Evolutionary conservation across 2,113 vertebrate species (phyloP), one percentile per base, ranked within the genome.

Genomic region (Odocoileus hemionus): DNA sequence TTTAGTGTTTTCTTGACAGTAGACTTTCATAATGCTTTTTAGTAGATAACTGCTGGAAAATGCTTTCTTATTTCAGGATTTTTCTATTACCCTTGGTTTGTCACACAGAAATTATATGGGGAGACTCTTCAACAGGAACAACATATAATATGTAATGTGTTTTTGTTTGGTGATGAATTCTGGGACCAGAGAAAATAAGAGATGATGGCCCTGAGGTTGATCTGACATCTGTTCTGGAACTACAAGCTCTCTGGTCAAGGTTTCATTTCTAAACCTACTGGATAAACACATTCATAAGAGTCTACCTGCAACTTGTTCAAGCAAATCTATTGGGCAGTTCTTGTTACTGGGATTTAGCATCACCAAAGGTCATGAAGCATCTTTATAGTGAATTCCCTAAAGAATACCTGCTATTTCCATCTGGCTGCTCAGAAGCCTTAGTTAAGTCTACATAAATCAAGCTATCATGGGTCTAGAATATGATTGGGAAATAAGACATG

Each of bases 91-190:
- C 12, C 3, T 61, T 83, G 47, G 14, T 2, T 87, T 85, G 8
- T 94, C 30, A 52, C 39, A 50, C 10, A 82, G 60, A 54, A 25
- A 58, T 19, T 80, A 39, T 2, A 6, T 6, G 15, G 6, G n/a
- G 26, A 28, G 14, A 45, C 74, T 96, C 96, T 97, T 85, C 55
- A 88, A 87, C 2, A 58, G 70, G 36, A 97, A 26, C 50, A 85
- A 60, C 6, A 23, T 67, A 25, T 74, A 89, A 43, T 60, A 15
- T 55, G 21, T 26, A 79, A 91, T 94, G 33, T 85, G 23, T 94
- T 97, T 97, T 95, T 93, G 78, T 98, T 89, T 78, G 50, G 43
- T 91, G 17, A 50, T 89, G 30, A 87, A 91, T 76, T 88, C 54
- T 91, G n/a, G n/a, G 58, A 78, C 91, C 50, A 88, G 67, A 86